Evolutionary conservation across 1,140 invertebrate genomes (phyloP).

Genomic region (Nomia melanderi): DNA sequence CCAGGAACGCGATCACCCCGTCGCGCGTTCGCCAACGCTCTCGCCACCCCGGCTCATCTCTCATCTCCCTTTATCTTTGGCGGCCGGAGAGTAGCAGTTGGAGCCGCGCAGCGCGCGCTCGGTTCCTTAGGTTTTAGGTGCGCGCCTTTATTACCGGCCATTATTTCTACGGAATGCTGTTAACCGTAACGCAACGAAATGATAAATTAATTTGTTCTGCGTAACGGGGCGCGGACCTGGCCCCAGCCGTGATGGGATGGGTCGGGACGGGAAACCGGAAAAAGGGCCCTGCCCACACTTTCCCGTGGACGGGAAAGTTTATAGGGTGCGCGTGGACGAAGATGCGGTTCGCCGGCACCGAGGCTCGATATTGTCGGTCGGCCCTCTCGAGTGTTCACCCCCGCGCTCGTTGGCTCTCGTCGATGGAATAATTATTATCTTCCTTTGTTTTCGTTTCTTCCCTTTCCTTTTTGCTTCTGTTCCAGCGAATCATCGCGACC

Average conservation of each 20-base stretch:
- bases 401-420: too few relatives aligned
- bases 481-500: too few relatives aligned
- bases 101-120: slow-evolving; percentile 2
- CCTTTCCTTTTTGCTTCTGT: too few relatives aligned
- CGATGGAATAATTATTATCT: background rate
- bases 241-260: too few relatives aligned
- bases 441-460: background rate
- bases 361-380: slow-evolving; percentile 25
- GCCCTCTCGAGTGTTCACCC: slow-evolving; percentile 15
- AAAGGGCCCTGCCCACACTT: slow-evolving; percentile 19
- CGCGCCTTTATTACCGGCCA: slow-evolving; percentile 52
- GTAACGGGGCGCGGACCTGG: too few relatives aligned
- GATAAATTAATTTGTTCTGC: slow-evolving; percentile 65
- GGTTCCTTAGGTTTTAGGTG: slow-evolving; percentile 36
- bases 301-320: slow-evolving; percentile 32
- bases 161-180: slow-evolving; percentile 55
- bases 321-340: slow-evolving; percentile 15
- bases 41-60: slow-evolving; percentile 6
- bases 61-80: slow-evolving; percentile 36
- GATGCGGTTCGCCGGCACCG: background rate
- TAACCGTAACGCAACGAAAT: slow-evolving; percentile 60
- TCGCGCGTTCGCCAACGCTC: background rate
- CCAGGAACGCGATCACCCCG: background rate
- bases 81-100: background rate
- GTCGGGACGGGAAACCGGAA: slow-evolving; percentile 38